Evolutionary conservation across 2,888 invertebrate species (phyloP).

Genomic region (Leucozona laternaria): DNA sequence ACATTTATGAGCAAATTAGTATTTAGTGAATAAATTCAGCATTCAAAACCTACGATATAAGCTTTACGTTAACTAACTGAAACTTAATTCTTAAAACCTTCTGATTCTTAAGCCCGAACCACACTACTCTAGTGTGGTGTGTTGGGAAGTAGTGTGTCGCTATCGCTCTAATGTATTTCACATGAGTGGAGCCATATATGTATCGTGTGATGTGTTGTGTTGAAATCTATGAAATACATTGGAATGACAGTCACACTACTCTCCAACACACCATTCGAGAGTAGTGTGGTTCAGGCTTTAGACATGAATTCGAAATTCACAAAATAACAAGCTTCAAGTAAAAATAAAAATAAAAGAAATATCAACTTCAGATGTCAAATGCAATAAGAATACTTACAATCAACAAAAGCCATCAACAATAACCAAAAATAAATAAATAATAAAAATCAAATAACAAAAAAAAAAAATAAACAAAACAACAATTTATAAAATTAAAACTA

Average conservation of each 20-base stretch:
- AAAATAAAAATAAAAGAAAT: background rate
- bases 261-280: no score
- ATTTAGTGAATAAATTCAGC: background rate
- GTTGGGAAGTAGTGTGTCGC: no score
- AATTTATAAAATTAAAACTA: slow-evolving; percentile 53
- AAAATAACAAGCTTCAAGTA: background rate
- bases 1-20: background rate
- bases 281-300: no score
- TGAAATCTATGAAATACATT: no score
- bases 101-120: background rate
- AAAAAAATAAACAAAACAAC: slow-evolving; percentile 31
- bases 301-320: background rate
- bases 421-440: background rate
- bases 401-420: background rate
- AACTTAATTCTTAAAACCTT: background rate
- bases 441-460: slow-evolving; percentile 27
- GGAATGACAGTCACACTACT: no score
- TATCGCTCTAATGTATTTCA: no score
- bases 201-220: no score
- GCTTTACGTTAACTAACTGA: background rate
- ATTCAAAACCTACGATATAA: background rate
- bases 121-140: no score
- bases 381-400: background rate
- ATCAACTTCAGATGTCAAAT: background rate
- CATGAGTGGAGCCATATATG: no score